Percentiles rank a stretch among this genome's conserved stretches.
Evolutionary conservation across 2,888 invertebrate species (phyloP).

Genomic region (Rhimphoctona megacephalus): DNA sequence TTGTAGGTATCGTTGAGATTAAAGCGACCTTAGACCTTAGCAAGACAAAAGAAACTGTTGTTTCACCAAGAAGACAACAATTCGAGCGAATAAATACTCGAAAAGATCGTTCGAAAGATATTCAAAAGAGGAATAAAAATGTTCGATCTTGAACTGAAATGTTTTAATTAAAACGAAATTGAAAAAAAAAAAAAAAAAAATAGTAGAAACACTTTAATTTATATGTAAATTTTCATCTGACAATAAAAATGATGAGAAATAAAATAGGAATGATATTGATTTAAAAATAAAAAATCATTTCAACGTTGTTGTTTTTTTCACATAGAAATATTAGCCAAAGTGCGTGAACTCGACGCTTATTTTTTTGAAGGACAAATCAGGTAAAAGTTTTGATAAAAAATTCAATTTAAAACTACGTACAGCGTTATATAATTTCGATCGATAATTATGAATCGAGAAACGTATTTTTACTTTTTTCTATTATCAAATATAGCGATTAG

Average conservation of each 20-base stretch:
- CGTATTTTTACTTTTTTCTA: neutral
- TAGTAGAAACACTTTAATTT: neutral
- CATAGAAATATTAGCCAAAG: neutral
- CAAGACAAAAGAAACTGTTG: constrained; percentile 34
- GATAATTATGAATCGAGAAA: neutral
- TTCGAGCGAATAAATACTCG: neutral
- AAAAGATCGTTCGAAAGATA: neutral
- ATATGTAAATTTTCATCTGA: neutral
- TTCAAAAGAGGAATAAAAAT: neutral
- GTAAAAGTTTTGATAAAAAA: neutral
- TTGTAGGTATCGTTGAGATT: constrained; percentile 4
- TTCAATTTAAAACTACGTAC: neutral
- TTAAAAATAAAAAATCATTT: neutral
- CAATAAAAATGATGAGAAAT: no score
- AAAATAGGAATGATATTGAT: neutral
- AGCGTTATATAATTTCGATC: neutral
- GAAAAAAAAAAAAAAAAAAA: neutral
- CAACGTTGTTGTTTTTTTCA: neutral
- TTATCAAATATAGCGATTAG: neutral
- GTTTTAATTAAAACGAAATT: neutral
- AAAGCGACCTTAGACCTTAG: constrained; percentile 33
- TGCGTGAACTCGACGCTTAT: neutral
- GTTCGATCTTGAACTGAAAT: neutral
- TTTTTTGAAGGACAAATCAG: neutral
- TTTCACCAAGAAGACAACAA: constrained; percentile 8